phyloP scores from a whole-genome alignment of 2,113 vertebrate genomes.

The Heterochromis multidens region DNA sequence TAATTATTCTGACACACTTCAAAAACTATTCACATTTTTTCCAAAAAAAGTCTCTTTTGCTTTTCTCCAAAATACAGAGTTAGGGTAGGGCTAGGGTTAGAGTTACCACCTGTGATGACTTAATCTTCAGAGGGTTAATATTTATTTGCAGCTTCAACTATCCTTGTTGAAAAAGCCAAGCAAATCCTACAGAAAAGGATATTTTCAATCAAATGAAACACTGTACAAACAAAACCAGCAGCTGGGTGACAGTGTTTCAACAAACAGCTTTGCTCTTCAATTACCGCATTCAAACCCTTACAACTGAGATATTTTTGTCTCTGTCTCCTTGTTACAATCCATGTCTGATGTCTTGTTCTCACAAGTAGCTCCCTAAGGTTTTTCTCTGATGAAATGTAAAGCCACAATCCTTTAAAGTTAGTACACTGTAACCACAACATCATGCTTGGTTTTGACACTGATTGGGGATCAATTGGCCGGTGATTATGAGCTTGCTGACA shows the following conservation, averaged over 20 bases:
- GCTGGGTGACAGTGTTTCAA: constrained; percentile 28
- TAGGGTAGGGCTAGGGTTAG: neutral
- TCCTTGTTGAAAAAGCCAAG: neutral
- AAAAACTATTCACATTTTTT: neutral
- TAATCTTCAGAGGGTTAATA: neutral
- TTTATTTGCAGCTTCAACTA: neutral
- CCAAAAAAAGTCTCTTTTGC: neutral
- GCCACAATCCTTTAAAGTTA: constrained; percentile 4
- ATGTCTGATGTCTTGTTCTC: constrained; percentile 54
- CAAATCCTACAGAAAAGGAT: neutral
- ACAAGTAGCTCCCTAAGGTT: constrained; percentile 23
- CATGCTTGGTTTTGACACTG: neutral
- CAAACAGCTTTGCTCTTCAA: constrained; percentile 9
- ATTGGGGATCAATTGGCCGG: neutral
- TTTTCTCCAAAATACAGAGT: neutral
- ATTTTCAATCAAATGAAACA: neutral
- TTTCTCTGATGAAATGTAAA: constrained; percentile 16
- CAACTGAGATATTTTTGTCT: constrained; percentile 43
- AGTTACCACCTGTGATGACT: neutral
- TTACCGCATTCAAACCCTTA: neutral
- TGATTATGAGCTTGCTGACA: constrained; percentile 3
- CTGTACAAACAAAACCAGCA: constrained; percentile 30
- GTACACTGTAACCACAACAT: neutral
- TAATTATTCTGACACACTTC: neutral
- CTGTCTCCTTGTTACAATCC: constrained; percentile 8